Percentiles rank a stretch among this genome's conserved stretches.
Conservation (phyloP, 2,113 vertebrate species). For the Hyperoodon ampullatus region DNA sequence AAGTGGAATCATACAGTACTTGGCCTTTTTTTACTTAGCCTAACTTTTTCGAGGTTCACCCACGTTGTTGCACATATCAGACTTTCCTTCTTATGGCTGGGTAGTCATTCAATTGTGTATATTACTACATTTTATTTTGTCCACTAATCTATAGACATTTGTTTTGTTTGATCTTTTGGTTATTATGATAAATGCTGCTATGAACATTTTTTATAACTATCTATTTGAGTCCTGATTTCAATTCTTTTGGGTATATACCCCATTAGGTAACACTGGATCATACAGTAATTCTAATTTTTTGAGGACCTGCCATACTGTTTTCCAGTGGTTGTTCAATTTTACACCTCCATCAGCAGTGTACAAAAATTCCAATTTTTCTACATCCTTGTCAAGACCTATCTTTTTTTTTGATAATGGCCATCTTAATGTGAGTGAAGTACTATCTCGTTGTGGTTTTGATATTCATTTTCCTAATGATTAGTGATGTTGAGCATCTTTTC, state of each 20-base stretch:
- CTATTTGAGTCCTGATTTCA: not conserved
- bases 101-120: not conserved
- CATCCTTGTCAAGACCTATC: not conserved
- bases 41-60: not conserved
- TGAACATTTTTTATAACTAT: not conserved
- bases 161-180: not conserved
- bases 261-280: not conserved
- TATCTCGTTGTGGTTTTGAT: not conserved
- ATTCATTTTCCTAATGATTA: not conserved
- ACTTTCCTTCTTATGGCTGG: not conserved
- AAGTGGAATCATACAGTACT: not conserved
- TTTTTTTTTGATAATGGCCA: not conserved
- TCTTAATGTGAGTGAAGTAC: not conserved
- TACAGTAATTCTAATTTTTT: not conserved
- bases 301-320: not conserved
- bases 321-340: not conserved
- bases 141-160: not conserved
- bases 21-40: not conserved
- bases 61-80: not conserved
- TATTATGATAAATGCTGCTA: not conserved
- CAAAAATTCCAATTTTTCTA: not conserved
- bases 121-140: not conserved
- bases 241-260: not conserved
- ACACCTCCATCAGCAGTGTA: not conserved
- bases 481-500: not conserved